A percentile compares a stretch with the other conserved stretches of the same genome.
phyloP scores from a whole-genome alignment of 1,140 invertebrate species.

The Tetragnatha versicolor region DNA sequence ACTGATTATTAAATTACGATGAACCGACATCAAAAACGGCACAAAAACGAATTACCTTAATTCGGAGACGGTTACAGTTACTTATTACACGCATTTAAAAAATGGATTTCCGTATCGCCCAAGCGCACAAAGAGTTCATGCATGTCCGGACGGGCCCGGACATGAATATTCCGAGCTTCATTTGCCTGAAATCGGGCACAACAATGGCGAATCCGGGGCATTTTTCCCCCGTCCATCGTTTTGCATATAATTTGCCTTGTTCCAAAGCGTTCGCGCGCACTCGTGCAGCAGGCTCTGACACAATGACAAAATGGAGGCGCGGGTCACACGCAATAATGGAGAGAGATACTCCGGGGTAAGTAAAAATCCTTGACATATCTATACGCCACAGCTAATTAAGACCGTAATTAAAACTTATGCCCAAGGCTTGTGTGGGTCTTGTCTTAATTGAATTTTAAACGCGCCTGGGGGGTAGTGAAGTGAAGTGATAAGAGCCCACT shows the following conservation, averaged over 20 bases:
- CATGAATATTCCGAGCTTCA: constrained; percentile 46
- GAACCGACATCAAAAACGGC: no score
- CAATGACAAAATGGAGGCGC: constrained; percentile 24
- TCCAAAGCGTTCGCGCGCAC: neutral
- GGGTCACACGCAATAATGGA: no score
- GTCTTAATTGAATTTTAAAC: constrained; percentile 52
- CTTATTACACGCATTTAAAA: no score
- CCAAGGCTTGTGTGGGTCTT: constrained; percentile 19
- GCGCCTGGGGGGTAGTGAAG: constrained; percentile 36
- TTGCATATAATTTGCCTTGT: constrained; percentile 26
- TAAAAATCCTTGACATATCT: constrained; percentile 35
- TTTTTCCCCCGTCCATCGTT: constrained; percentile 5
- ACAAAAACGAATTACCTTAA: no score
- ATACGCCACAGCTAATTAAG: constrained; percentile 29
- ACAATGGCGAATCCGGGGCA: constrained; percentile 6
- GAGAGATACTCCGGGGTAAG: neutral
- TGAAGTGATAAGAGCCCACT: constrained; percentile 42
- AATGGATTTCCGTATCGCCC: neutral
- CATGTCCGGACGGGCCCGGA: neutral
- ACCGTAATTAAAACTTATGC: constrained; percentile 48
- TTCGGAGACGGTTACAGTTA: no score
- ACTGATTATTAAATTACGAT: no score
- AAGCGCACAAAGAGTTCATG: neutral
- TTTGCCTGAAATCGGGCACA: constrained; percentile 13
- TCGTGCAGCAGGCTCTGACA: neutral